These are phyloP conservation scores for Muscicapa comitata DNA, from an alignment of 2,797 vertebrate species.

Conservation along the genomic window DNA sequence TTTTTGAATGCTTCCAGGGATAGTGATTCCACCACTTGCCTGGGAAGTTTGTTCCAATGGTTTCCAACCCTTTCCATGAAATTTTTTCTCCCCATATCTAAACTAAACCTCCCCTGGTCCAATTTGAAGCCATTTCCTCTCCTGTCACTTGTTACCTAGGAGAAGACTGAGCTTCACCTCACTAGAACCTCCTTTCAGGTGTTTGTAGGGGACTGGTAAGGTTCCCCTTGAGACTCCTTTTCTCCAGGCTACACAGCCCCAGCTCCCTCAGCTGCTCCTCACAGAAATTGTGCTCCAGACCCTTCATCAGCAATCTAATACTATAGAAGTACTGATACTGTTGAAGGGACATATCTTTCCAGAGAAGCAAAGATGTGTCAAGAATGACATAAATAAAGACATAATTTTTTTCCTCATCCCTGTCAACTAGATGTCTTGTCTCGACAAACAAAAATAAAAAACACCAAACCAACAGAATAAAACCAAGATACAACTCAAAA, in stretches of 20 bases:
- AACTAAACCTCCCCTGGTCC: not conserved
- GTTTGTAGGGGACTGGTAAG: not conserved
- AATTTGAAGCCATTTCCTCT: not conserved
- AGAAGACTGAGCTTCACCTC: not conserved
- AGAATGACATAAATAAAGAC: not conserved
- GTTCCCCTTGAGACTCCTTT: not conserved
- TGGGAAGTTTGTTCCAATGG: not conserved
- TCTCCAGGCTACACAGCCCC: not conserved
- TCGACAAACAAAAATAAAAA: not conserved
- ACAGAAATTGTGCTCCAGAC: not conserved
- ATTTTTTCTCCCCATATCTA: not conserved
- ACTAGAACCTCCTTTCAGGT: not conserved
- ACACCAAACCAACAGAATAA: not conserved
- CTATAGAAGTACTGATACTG: fast-evolving
- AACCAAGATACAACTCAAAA: not conserved
- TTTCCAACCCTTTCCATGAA: not conserved
- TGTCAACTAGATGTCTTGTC: not conserved
- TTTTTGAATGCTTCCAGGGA: not conserved
- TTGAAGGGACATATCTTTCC: not conserved
- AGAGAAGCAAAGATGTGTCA: not conserved
- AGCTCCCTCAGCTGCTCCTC: not conserved
- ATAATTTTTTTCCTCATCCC: not conserved
- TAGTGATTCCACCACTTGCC: not conserved
- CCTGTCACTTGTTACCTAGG: not conserved
- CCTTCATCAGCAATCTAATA: not conserved